Conservation (phyloP, 2,888 invertebrate species). For the Fragum sueziense region DNA sequence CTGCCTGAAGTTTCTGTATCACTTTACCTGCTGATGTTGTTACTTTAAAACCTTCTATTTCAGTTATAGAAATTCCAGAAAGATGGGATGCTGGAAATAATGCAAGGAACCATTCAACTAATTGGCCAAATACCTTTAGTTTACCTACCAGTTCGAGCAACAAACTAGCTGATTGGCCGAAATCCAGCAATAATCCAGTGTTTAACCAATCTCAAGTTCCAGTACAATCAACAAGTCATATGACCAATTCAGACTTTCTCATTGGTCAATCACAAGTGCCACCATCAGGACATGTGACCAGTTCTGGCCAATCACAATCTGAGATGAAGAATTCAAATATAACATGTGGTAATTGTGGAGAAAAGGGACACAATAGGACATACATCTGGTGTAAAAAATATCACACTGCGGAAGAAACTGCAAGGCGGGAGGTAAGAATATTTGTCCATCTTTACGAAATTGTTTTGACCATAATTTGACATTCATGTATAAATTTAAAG, state of each 20-base stretch:
- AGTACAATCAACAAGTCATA: not conserved
- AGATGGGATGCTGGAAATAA: not conserved
- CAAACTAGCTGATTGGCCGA: not conserved
- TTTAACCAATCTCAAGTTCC: not conserved
- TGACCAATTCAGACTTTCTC: not conserved
- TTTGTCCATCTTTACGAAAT: too few relatives aligned
- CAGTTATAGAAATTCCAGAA: not conserved
- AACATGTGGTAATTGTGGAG: constrained; percentile 61
- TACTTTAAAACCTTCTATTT: too few relatives aligned
- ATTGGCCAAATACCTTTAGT: not conserved
- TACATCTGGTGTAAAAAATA: constrained; percentile 53
- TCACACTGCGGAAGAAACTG: constrained; percentile 59
- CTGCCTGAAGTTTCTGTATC: too few relatives aligned
- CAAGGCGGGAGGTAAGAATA: constrained; percentile 57
- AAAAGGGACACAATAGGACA: constrained; percentile 59
- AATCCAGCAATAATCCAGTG: not conserved
- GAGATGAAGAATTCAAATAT: constrained; percentile 34
- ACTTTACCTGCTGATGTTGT: too few relatives aligned
- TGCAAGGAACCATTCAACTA: not conserved
- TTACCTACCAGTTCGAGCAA: not conserved
- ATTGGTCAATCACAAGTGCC: constrained; percentile 22
- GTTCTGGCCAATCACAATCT: constrained; percentile 29
- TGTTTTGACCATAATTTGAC: too few relatives aligned
- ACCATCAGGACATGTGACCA: constrained; percentile 24
- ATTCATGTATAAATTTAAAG: too few relatives aligned